Conservation (phyloP, 2,113 vertebrate genomes). For the Forbesichthys papilliferus region DNA sequence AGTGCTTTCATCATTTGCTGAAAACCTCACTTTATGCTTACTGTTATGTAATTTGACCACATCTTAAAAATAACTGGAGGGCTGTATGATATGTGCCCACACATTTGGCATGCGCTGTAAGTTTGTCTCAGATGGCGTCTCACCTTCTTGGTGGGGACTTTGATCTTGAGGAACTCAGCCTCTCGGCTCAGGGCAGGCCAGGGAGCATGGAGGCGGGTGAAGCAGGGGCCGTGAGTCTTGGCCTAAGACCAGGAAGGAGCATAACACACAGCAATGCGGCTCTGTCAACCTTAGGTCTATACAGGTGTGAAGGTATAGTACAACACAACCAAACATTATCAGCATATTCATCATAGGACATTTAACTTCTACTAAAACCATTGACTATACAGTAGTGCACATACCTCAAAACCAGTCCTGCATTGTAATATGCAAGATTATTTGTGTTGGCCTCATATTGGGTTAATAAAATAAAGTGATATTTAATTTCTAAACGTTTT, state of each 20-base stretch:
- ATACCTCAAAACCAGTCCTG: too few relatives aligned
- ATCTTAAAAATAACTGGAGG: neutral
- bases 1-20: too few relatives aligned
- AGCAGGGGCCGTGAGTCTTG: conserved; percentile 83
- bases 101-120: neutral
- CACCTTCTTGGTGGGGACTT: conserved; percentile 97
- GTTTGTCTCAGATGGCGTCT: conserved; percentile 4
- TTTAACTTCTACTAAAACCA: too few relatives aligned
- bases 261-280: neutral
- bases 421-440: too few relatives aligned
- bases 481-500: too few relatives aligned
- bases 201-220: conserved; percentile 92
- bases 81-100: neutral
- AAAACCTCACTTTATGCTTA: too few relatives aligned
- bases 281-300: neutral
- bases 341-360: too few relatives aligned
- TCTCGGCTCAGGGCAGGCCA: conserved; percentile 95
- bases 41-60: too few relatives aligned
- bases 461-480: too few relatives aligned
- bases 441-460: too few relatives aligned
- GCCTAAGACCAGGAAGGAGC: conserved; percentile 47
- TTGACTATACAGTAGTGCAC: too few relatives aligned
- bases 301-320: neutral
- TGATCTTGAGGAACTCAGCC: conserved; percentile 96
- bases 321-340: too few relatives aligned